Conservation (phyloP, 2,797 vertebrate genomes). For the Catharus ustulatus region DNA sequence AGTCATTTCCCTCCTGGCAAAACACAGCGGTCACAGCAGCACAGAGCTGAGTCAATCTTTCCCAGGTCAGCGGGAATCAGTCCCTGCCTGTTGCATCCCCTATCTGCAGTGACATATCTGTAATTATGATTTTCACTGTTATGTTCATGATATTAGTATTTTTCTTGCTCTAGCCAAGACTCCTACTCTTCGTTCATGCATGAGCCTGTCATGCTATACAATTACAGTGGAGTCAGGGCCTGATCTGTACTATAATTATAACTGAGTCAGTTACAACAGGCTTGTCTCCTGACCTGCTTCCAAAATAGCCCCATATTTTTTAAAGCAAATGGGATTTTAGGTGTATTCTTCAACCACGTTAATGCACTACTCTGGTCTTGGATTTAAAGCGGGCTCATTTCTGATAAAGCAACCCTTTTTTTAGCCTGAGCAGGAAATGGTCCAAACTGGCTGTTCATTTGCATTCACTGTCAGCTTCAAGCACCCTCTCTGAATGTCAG, state of each 20-base stretch:
- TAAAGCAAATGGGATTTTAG: conserved; percentile 40
- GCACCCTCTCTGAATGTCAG: conserved; percentile 58
- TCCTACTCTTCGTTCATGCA: conserved; percentile 49
- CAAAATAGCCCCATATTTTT: conserved; percentile 49
- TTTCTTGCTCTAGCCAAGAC: conserved; percentile 52
- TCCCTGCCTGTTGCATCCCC: not conserved
- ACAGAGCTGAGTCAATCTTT: not conserved
- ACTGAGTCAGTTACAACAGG: conserved; percentile 68
- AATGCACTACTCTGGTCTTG: not conserved
- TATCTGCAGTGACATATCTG: not conserved
- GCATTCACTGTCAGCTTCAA: conserved; percentile 27
- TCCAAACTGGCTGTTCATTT: conserved; percentile 56
- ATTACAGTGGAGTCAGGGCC: conserved; percentile 65
- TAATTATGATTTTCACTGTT: conserved; percentile 56
- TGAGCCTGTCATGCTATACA: conserved; percentile 55
- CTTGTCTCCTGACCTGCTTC: conserved; percentile 67
- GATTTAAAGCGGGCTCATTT: not conserved
- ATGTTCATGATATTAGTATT: conserved; percentile 63
- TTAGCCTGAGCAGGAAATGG: conserved; percentile 37
- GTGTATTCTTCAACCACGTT: not conserved
- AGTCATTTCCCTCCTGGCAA: not conserved
- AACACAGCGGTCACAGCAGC: not conserved
- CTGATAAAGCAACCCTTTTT: conserved; percentile 36
- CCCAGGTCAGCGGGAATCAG: not conserved
- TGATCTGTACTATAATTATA: conserved; percentile 69